Evolutionary conservation across 2,888 invertebrate species (phyloP).

Genomic region (Chymomyza fuscimana): DNA sequence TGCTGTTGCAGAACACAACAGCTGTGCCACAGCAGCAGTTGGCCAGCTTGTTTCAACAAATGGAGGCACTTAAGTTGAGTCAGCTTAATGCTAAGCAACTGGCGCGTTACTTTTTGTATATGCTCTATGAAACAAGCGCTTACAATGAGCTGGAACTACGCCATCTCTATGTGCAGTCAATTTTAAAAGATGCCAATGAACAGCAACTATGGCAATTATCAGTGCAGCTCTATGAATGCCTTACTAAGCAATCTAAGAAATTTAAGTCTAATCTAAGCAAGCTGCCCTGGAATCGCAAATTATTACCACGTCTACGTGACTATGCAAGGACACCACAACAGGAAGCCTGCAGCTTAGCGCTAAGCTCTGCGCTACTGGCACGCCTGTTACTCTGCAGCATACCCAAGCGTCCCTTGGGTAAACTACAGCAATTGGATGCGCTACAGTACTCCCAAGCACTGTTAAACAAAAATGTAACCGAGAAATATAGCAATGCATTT

Average conservation of each 20-base stretch:
- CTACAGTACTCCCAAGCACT: slow-evolving; percentile 77
- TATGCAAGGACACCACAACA: slow-evolving; percentile 50
- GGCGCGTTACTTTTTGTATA: slow-evolving; percentile 74
- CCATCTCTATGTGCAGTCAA: slow-evolving; percentile 64
- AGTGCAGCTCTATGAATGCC: slow-evolving; percentile 34
- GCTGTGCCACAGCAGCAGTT: slow-evolving; percentile 36
- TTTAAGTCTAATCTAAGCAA: slow-evolving; percentile 14
- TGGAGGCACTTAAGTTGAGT: slow-evolving; percentile 54
- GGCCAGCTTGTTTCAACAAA: slow-evolving; percentile 48
- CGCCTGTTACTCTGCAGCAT: slow-evolving; percentile 55
- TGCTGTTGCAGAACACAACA: slow-evolving; percentile 46
- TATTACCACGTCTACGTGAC: slow-evolving; percentile 76
- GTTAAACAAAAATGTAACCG: slow-evolving; percentile 53
- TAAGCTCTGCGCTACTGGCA: slow-evolving; percentile 66
- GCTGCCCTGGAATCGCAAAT: slow-evolving; percentile 77
- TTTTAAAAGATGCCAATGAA: slow-evolving; percentile 31
- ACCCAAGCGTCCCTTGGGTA: slow-evolving; percentile 40
- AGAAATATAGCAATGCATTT: slow-evolving; percentile 74
- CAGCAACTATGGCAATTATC: slow-evolving; percentile 47
- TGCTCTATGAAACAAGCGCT: slow-evolving; percentile 80
- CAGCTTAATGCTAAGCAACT: slow-evolving; percentile 41
- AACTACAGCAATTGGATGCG: slow-evolving; percentile 63
- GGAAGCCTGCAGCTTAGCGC: slow-evolving; percentile 34
- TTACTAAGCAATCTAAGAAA: slow-evolving; percentile 29
- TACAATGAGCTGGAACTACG: slow-evolving; percentile 76